These are phyloP conservation scores for Lytechinus pictus DNA, from an alignment of 35 echinoderm and acorn worm genomes.

Conservation along the genomic window DNA sequence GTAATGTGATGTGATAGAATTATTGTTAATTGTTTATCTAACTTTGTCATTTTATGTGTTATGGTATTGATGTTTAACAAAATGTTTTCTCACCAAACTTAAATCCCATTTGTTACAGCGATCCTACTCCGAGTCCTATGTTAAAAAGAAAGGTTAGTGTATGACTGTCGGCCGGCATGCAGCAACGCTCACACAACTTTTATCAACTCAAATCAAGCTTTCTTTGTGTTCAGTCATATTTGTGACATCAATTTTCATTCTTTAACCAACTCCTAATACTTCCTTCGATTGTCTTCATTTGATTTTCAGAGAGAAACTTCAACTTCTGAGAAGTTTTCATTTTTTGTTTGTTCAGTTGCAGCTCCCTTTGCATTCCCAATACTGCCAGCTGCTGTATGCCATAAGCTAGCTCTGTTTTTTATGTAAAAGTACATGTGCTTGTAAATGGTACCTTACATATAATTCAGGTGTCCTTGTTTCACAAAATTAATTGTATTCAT, in stretches of 20 bases:
- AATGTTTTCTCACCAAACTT: neutral
- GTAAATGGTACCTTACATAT: neutral
- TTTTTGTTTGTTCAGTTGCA: neutral
- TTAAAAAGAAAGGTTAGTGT: conserved; percentile 86
- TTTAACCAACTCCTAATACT: neutral
- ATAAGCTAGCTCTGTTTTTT: neutral
- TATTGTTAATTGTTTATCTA: neutral
- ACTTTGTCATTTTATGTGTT: neutral
- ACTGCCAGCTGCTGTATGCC: neutral
- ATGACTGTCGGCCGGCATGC: neutral
- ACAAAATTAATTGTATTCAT: neutral
- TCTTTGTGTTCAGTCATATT: neutral
- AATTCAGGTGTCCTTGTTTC: neutral
- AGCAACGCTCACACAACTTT: neutral
- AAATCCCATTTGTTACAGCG: conserved; percentile 67
- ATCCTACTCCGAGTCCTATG: conserved; percentile 96
- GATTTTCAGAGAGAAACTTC: neutral
- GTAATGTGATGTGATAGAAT: too few relatives aligned
- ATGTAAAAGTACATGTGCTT: conserved; percentile 1
- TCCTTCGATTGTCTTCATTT: neutral
- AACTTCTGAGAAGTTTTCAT: neutral
- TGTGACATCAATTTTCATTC: neutral
- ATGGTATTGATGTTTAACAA: neutral
- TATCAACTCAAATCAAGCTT: neutral
- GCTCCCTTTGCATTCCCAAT: neutral